Evolutionary conservation across 2,113 vertebrate species (phyloP), one percentile per base, ranked within the genome.

Genomic region (Ageneiosus marmoratus): DNA sequence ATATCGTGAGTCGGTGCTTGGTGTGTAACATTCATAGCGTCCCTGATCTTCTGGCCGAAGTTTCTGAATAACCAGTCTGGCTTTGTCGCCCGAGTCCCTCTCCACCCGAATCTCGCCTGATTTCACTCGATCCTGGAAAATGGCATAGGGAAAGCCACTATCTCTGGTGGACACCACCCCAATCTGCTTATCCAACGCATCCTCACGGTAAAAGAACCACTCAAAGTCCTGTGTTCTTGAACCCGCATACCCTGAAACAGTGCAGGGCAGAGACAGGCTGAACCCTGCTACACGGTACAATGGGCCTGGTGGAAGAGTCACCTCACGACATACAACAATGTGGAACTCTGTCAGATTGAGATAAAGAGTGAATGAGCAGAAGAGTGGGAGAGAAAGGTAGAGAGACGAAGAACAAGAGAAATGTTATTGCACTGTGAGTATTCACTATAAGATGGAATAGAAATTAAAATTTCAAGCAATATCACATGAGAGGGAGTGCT

Each of bases 11-110:
- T 97, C 96, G 0, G 96, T 97, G 87, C 94, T 95, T 10, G 96
- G 96, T 0, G 96, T 97, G 91, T 96, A 96, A 89, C 96, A 97
- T 83, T 97, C 96, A 0, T 95, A 97, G 8, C 91, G 85, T 0
- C 96, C 96, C 37, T 95, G 93, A 22, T 97, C 96, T 10, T 96
- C 95, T 8, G 89, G 37, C 9, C 92, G 91, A 13, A 97, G 91
- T 58, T 89, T 93, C 85, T 93, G 91, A 4, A 97, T 89, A 73
- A 91, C 89, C 78, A 97, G 92, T 27, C 93, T 85, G 32, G 92
- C 93, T 0, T 89, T 91, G 12, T 96, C 95, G 0, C 92, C 96
- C 0, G 91, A 94, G 77, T 96, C 89, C 7, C 96, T 93, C 87
- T 95, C 94, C 72, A 97, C 89, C 74, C 92, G 93, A 63, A 97